These are phyloP conservation scores for Ectropis crepuscularia DNA, from an alignment of 2,888 invertebrate genomes.

Conservation along the genomic window DNA sequence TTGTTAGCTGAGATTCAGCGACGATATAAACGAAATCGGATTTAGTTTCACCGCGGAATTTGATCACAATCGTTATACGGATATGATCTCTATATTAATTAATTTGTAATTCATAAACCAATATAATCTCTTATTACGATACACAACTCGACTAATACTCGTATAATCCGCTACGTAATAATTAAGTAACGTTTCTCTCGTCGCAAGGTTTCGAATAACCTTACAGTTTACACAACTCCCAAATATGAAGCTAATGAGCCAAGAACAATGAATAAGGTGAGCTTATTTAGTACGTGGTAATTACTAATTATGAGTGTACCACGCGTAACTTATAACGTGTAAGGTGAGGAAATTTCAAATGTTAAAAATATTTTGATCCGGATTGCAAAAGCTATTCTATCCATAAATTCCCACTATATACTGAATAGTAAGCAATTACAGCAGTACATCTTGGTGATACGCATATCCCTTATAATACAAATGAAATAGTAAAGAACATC, in stretches of 20 bases:
- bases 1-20: constrained; percentile 47
- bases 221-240: background rate
- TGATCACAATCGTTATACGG: constrained; percentile 5
- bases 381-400: too few species aligned
- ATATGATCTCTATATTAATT: background rate
- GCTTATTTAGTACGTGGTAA: background rate
- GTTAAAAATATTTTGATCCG: too few species aligned
- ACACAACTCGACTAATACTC: constrained; percentile 2
- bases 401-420: too few species aligned
- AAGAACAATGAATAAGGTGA: background rate
- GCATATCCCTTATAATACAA: too few species aligned
- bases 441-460: too few species aligned
- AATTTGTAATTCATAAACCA: background rate
- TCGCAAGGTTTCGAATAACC: background rate
- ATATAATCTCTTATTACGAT: constrained; percentile 4
- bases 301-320: too few species aligned
- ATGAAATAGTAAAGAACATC: too few species aligned
- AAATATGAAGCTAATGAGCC: background rate
- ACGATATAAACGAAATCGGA: constrained; percentile 10
- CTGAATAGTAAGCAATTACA: too few species aligned
- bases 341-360: too few species aligned
- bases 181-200: constrained; percentile 4
- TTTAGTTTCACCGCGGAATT: constrained; percentile 5
- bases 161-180: constrained; percentile 3
- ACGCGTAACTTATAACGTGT: too few species aligned